Conservation (phyloP, 2,113 vertebrate species). For the Muntiacus muntjak region DNA sequence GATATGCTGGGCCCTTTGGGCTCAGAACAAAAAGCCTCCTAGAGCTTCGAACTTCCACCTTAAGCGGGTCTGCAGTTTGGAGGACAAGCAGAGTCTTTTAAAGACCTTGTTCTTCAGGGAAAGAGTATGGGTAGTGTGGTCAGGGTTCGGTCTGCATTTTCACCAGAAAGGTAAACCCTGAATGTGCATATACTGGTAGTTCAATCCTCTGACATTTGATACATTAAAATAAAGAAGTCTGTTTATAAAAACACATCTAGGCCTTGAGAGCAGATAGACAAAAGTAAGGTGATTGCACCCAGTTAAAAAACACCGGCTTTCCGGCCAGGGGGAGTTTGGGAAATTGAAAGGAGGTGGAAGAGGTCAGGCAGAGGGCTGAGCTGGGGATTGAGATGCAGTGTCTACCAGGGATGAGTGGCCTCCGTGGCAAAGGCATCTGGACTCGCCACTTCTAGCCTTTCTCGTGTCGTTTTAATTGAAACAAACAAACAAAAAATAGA, state of each 20-base stretch:
- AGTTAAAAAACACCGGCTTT: neutral
- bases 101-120: neutral
- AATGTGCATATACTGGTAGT: constrained; percentile 61
- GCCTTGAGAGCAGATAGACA: constrained; percentile 46
- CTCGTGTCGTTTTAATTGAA: neutral
- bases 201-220: constrained; percentile 58
- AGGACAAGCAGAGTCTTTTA: constrained; percentile 3
- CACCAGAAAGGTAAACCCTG: neutral
- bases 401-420: neutral
- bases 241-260: constrained; percentile 62
- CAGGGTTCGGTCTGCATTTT: constrained; percentile 46
- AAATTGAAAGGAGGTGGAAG: neutral
- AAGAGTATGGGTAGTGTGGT: constrained; percentile 42
- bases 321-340: neutral
- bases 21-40: neutral
- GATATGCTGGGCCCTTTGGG: neutral
- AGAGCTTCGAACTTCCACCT: neutral
- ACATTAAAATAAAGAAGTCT: constrained; percentile 15
- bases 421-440: neutral
- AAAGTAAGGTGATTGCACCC: neutral
- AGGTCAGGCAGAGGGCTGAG: neutral
- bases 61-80: neutral
- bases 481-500: neutral
- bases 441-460: neutral
- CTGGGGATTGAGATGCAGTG: neutral